Evolutionary conservation across 2,113 vertebrate species (phyloP), one percentile per base, ranked within the genome.

Genomic region (Vimba vimba): DNA sequence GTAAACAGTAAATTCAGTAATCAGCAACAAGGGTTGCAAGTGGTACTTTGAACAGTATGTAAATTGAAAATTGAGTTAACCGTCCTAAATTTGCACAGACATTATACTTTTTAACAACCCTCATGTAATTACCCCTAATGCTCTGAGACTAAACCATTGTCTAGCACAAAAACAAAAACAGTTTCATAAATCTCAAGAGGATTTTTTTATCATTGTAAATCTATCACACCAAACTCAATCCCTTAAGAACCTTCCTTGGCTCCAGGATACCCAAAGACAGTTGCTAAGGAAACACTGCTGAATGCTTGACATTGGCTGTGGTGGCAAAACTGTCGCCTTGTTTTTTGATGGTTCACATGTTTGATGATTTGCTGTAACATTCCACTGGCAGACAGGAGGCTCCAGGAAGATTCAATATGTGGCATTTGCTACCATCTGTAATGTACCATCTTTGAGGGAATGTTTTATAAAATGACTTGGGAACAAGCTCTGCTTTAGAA

Each of bases 281-380:
- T 80, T 85, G 87, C 75, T 82, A 79, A 50, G 69, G 76, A 43
- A 80, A 87, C 55, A 25, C 23, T 10, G 23, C 47, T 30, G 77
- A 85, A 57, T 27, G 19, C 60, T 77, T 19, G 83, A 86, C 83
- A 84, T 91, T 78, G 12, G 39, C 52, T 82, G 59, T 55, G 74
- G 82, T 83, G 15, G 7, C 85, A 39, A 81, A 74, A 76, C 62
- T 81, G 85, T 91, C 66, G 57, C 0, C 71, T 43, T 89, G 80
- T 71, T 86, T 85, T 62, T 85, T 77, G 86, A 83, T 73, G 36
- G 47, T 81, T 86, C 55, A 75, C 79, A 50, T 85, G 78, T 84
- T 89, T 88, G 25, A 76, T 82, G 47, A 74, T 90, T 52, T 64
- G 62, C 75, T 87, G 45, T 30, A 64, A 55, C 89, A 89, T 79